phyloP scores from a whole-genome alignment of 2,797 vertebrate species.

The Oreortyx pictus region DNA sequence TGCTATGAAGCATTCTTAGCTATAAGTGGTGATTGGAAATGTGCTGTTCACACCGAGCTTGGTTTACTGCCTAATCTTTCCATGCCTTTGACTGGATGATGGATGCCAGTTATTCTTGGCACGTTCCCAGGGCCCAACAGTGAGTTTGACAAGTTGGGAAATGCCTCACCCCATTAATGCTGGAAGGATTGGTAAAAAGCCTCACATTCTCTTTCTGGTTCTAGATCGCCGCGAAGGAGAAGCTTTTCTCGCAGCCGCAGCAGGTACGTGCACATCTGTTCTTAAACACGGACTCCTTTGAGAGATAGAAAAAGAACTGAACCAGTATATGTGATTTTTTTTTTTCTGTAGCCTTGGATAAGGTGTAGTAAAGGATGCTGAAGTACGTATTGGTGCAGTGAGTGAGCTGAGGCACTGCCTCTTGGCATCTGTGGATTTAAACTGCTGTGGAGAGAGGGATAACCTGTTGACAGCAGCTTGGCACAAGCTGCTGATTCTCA shows the following conservation, averaged over 20 bases:
- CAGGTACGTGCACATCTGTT: conserved; percentile 81
- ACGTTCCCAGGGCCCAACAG: conserved; percentile 84
- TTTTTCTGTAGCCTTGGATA: accelerated
- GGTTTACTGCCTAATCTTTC: conserved; percentile 82
- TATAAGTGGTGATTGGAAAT: conserved; percentile 82
- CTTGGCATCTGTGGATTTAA: neutral
- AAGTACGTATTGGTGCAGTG: accelerated
- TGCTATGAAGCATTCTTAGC: conserved; percentile 81
- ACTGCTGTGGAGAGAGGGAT: neutral
- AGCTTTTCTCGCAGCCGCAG: conserved; percentile 95
- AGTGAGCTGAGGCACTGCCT: accelerated
- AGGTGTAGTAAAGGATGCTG: too few species aligned
- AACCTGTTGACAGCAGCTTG: accelerated
- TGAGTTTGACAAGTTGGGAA: conserved; percentile 85
- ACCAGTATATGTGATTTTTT: accelerated
- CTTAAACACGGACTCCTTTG: accelerated
- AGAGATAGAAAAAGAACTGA: neutral
- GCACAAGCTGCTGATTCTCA: neutral
- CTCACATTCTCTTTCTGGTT: conserved; percentile 79
- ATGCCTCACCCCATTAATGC: conserved; percentile 77
- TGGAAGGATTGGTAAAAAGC: conserved; percentile 54
- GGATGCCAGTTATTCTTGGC: conserved; percentile 84
- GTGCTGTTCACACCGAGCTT: conserved; percentile 83
- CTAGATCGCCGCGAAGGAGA: conserved; percentile 93
- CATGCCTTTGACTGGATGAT: conserved; percentile 83